Evolutionary conservation across 2,113 vertebrate species (phyloP), one percentile per base, ranked within the genome.

Genomic region (Malurus elegans): DNA sequence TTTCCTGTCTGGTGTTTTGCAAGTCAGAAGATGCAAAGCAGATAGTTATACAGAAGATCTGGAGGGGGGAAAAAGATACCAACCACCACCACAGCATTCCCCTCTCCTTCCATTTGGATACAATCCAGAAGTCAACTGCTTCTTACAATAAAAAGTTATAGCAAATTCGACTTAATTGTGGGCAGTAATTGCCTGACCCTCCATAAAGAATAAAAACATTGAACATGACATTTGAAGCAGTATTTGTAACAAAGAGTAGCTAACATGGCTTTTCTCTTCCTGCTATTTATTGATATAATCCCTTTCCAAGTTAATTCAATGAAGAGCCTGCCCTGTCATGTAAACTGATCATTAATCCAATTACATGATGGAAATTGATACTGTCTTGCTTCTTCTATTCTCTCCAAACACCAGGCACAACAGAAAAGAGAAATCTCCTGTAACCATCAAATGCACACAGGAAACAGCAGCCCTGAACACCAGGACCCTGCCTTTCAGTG

Each of bases 261-360:
- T 50, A 88, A 25, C 4, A 3, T 4, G 9, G 42, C 14, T 45
- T 54, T 83, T 34, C 23, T 80, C 36, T 48, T 92, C 26, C 32
- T 79, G 23, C n/a, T 32, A 31, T 18, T 66, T 48, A 79, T 10
- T 84, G 81, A 48, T 38, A 38, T 31, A 86, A 86, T 60, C 36
- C 31, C 34, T 64, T 79, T 76, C 25, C 42, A 73, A 58, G 13
- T 40, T 86, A 84, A 80, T 71, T 65, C 51, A 78, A 78, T 64
- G 9, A 69, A 80, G 8, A 87, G 17, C 23, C 29, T 90, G 44
- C 51, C 56, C 32, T 15, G 10, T 70, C 67, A 74, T 12, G 44
- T 53, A 69, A 72, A 88, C 42, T 66, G 58, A 73, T 78, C 56
- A 57, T 76, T 80, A 84, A 91, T 56, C 34, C 70, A 81, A 56